These are phyloP conservation scores for Drosophila macrothrix DNA, from an alignment of 2,888 invertebrate species.

Conservation along the genomic window DNA sequence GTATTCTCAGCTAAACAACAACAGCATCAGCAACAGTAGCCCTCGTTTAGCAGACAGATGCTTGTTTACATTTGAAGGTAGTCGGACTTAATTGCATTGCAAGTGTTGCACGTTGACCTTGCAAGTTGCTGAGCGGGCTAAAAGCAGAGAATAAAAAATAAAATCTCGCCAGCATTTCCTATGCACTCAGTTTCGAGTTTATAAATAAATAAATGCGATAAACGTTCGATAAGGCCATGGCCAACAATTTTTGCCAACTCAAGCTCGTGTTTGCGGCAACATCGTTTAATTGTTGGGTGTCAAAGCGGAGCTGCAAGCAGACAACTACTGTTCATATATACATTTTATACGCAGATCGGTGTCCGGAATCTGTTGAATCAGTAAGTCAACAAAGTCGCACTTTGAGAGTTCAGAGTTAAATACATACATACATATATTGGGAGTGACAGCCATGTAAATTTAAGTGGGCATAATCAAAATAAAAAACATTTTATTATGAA, in stretches of 20 bases:
- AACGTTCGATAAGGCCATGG: constrained; percentile 8
- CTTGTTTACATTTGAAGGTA: constrained; percentile 15
- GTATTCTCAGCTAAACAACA: not conserved
- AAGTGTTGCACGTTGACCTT: constrained; percentile 63
- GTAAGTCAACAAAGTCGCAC: not conserved
- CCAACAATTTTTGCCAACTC: constrained; percentile 49
- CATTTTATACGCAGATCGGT: not conserved
- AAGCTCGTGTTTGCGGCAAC: constrained; percentile 35
- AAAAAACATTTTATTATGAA: constrained; percentile 32
- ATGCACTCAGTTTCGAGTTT: constrained; percentile 29
- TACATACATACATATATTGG: not conserved
- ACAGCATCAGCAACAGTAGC: constrained; percentile 13
- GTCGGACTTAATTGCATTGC: constrained; percentile 58
- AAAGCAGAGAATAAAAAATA: constrained; percentile 27
- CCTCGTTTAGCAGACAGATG: constrained; percentile 20
- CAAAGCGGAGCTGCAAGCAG: not conserved
- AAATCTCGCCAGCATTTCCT: constrained; percentile 49
- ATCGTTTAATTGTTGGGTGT: not conserved
- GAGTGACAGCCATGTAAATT: constrained; percentile 36
- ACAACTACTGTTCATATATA: not conserved
- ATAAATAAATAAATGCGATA: constrained; percentile 42
- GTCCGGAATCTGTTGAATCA: constrained; percentile 1
- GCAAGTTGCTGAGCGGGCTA: constrained; percentile 57
- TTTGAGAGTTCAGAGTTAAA: constrained; percentile 7
- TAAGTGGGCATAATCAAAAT: constrained; percentile 47